phyloP scores from a whole-genome alignment of 2,113 vertebrate species.

The Coryphaenoides rupestris region DNA sequence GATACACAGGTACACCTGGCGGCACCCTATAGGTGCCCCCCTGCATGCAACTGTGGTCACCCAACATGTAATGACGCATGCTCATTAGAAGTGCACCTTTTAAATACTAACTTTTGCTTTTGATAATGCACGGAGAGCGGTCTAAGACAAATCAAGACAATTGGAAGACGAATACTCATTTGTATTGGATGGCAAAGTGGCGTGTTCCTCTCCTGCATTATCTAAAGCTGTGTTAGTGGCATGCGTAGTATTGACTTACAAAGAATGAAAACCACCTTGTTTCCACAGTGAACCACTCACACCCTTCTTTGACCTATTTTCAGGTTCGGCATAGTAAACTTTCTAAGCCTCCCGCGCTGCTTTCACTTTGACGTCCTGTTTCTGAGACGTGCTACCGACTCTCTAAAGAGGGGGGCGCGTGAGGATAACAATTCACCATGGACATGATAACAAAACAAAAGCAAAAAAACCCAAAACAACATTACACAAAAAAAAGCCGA shows the following conservation, averaged over 20 bases:
- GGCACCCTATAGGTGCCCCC: constrained; percentile 6
- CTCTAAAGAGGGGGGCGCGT: constrained; percentile 83
- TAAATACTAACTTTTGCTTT: constrained; percentile 34
- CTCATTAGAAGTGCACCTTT: constrained; percentile 42
- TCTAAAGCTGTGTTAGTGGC: constrained; percentile 38
- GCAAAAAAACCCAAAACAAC: neutral
- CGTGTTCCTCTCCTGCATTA: constrained; percentile 50
- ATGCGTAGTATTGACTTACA: constrained; percentile 50
- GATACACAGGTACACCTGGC: constrained; percentile 89
- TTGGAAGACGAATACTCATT: neutral
- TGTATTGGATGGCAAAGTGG: neutral
- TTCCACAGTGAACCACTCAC: constrained; percentile 77
- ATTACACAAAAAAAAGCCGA: constrained; percentile 61
- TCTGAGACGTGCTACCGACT: constrained; percentile 95
- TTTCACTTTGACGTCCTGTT: constrained; percentile 96
- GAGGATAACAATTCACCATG: constrained; percentile 85
- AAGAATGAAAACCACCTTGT: constrained; percentile 19
- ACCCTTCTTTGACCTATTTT: constrained; percentile 93
- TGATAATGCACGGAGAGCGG: constrained; percentile 52
- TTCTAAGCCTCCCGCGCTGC: constrained; percentile 91
- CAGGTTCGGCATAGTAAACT: constrained; percentile 98
- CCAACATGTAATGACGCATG: constrained; percentile 50
- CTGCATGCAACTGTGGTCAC: constrained; percentile 46
- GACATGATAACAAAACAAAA: constrained; percentile 73
- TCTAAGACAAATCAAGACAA: constrained; percentile 10